Percentiles rank a stretch among this genome's conserved stretches.
phyloP scores from a whole-genome alignment of 2,888 invertebrate species.

The Saturnia pavonia region DNA sequence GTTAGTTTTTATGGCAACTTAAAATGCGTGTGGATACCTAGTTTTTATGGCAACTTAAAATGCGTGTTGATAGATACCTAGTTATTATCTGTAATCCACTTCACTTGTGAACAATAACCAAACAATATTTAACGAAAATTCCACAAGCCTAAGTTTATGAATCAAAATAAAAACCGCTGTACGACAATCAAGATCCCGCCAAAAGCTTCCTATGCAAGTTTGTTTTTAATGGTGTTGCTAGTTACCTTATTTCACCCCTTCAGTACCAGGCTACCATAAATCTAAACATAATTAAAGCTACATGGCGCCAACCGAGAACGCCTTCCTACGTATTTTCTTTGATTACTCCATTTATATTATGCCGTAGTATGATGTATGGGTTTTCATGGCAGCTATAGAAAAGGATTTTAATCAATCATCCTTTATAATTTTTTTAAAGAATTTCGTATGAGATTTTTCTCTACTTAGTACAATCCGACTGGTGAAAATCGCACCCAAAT shows the following conservation, averaged over 20 bases:
- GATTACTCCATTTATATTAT: conserved; percentile 25
- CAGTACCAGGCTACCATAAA: conserved; percentile 57
- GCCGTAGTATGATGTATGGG: conserved; percentile 23
- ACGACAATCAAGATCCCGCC: no score
- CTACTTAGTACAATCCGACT: no score
- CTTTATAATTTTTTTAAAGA: conserved; percentile 8
- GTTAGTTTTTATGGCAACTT: no score
- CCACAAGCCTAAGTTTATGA: conserved; percentile 21
- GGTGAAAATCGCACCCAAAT: no score
- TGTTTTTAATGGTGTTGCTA: not conserved
- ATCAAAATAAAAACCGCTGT: conserved; percentile 37
- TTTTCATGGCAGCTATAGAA: conserved; percentile 13
- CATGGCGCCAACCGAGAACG: conserved; percentile 28
- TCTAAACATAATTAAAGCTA: conserved; percentile 49
- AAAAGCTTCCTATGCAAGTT: not conserved
- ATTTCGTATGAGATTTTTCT: no score
- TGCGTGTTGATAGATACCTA: no score
- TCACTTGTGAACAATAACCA: no score
- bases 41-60: no score
- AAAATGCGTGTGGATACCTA: no score
- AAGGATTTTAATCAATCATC: conserved; percentile 20
- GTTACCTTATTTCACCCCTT: conserved; percentile 34
- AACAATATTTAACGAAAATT: no score
- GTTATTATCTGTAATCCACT: no score
- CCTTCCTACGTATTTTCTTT: conserved; percentile 28